phyloP scores from a whole-genome alignment of 2,113 vertebrate species.

The Phodopus roborovskii region DNA sequence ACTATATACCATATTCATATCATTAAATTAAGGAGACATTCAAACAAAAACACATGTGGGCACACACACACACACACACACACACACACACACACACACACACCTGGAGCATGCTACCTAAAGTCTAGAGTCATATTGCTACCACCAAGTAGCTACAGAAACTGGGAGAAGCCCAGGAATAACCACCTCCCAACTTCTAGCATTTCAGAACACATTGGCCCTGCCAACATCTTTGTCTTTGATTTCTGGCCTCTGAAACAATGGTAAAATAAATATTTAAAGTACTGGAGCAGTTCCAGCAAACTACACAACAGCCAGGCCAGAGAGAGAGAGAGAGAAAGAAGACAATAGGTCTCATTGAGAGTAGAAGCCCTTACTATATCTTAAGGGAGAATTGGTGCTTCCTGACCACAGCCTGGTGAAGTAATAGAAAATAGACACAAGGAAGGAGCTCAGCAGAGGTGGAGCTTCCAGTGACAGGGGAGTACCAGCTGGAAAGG shows the following conservation, averaged over 20 bases:
- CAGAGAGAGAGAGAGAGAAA: not conserved
- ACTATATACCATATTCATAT: not conserved
- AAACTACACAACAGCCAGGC: not conserved
- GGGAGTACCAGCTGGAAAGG: not conserved
- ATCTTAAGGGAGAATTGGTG: not conserved
- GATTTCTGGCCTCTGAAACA: not conserved
- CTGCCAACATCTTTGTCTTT: not conserved
- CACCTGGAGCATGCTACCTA: not conserved
- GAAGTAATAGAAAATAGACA: not conserved
- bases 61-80: not conserved
- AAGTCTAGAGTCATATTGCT: not conserved
- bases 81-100: not conserved
- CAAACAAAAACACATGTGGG: not conserved
- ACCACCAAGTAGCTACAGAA: not conserved
- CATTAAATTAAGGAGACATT: not conserved
- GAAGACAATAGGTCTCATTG: not conserved
- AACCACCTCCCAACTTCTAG: not conserved
- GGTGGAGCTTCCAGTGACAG: not conserved
- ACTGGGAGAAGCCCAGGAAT: not conserved
- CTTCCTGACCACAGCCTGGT: not conserved
- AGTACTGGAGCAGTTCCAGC: not conserved
- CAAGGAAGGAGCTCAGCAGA: not conserved
- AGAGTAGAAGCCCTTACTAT: not conserved
- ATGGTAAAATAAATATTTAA: not conserved
- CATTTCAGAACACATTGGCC: not conserved